Evolutionary conservation across 2,888 invertebrate genomes (phyloP), one percentile per base, ranked within the genome.

Genomic region (Hirtodrosophila alboralis): DNA sequence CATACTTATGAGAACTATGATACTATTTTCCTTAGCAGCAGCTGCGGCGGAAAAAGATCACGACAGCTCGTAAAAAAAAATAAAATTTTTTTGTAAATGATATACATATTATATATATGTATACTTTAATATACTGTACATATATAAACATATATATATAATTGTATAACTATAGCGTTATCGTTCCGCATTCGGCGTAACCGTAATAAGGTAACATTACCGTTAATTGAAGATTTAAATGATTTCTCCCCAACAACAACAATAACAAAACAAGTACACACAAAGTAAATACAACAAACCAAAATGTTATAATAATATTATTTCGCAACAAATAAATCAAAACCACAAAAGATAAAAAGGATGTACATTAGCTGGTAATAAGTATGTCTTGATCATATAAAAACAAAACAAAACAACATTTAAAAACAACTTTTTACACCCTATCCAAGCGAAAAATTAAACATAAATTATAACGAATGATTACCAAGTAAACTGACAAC

Each of bases 81-180:
- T 27, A 43, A 26, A 47, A 59, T 49, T 54, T 61, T 65, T 78
- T 60, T 77, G 84, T 77, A 84, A 84, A 77, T 76, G 36, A 66
- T 70, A 59, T 57, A 64, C 49, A 59, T 41, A 61, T 33, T 54
- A 62, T 52, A 69, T 44, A 54, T 62, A 76, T 66, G 52, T 51
- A 73, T 56, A 73, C 54, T 51, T 52, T 34, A 67, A 63, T 49
- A 52, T 68, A 68, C 8, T 69, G 62, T 69, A 74, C 43, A 65
- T 68, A 84, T 62, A 58, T 53, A 54, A 67, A 40, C 48, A 61
- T 54, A 54, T 79, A 40, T 44, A 61, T 54, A 54, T 79, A 67
- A 77, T 63, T 84, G 81, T 84, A 76, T 76, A 76, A 80, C 76
- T 70, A 66, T 76, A 81, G 68, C 48, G 74, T 67, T 70, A 61